These are phyloP conservation scores for Phlogophora meticulosa DNA, from an alignment of 2,888 invertebrate species.

Conservation along the genomic window DNA sequence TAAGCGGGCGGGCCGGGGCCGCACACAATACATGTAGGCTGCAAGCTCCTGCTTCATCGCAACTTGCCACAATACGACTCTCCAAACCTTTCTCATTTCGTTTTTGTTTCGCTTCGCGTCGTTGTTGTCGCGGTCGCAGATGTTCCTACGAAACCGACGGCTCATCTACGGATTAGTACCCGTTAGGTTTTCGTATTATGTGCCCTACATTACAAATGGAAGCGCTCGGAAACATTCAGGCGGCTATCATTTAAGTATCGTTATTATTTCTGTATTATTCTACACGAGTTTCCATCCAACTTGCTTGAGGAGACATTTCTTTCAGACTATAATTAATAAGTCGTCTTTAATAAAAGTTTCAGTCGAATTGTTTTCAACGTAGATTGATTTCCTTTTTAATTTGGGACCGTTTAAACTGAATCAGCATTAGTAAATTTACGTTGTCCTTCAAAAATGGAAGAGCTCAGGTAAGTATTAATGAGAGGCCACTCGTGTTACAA, in stretches of 20 bases:
- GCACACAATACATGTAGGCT: conserved; percentile 68
- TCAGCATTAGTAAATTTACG: conserved; percentile 66
- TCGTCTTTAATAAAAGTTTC: conserved; percentile 30
- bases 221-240: conserved; percentile 72
- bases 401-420: conserved; percentile 50
- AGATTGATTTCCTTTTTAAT: conserved; percentile 44
- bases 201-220: conserved; percentile 80
- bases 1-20: conserved; percentile 24
- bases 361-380: conserved; percentile 33
- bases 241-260: conserved; percentile 65
- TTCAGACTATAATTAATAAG: conserved; percentile 17
- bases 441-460: conserved; percentile 76
- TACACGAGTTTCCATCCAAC: neutral
- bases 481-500: conserved; percentile 86
- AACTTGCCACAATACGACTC: conserved; percentile 87
- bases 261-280: conserved; percentile 42
- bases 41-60: conserved; percentile 77
- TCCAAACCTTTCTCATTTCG: conserved; percentile 89
- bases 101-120: conserved; percentile 84
- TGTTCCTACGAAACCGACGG: conserved; percentile 83
- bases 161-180: conserved; percentile 89
- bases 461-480: conserved; percentile 86
- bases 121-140: conserved; percentile 84
- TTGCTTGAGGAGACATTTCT: conserved; percentile 25
- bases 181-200: conserved; percentile 86